Evolutionary conservation across 2,113 vertebrate genomes (phyloP).

Genomic region (Triplophysa rosa): DNA sequence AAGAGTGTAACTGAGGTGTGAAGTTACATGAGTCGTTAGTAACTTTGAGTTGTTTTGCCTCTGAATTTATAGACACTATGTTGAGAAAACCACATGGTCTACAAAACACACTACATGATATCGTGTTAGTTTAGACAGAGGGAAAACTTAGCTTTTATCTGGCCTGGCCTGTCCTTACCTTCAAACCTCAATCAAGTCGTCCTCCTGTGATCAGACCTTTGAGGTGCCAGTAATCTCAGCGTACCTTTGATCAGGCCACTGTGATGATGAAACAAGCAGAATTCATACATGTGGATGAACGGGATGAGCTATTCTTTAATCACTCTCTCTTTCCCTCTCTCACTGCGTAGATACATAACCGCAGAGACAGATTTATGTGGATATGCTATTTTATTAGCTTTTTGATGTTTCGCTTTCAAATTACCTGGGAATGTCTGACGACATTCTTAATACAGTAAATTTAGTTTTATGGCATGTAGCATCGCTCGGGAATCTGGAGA

Average conservation of each 20-base stretch:
- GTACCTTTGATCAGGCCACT: constrained; percentile 13
- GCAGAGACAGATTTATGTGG: constrained; percentile 15
- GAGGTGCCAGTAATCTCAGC: constrained; percentile 3
- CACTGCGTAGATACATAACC: background rate
- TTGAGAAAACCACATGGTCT: background rate
- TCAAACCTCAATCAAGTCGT: constrained; percentile 22
- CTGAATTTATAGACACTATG: too few species aligned
- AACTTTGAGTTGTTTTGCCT: too few species aligned
- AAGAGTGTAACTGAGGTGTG: background rate
- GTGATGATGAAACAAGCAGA: constrained; percentile 26
- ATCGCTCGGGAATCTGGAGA: background rate
- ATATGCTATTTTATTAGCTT: background rate
- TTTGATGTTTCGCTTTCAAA: constrained; percentile 14
- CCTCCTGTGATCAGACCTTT: background rate
- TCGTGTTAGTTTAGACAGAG: constrained; percentile 2
- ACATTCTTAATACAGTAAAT: background rate
- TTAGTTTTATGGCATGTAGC: constrained; percentile 1
- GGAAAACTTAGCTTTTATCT: background rate
- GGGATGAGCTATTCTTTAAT: background rate
- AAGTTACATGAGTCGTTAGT: too few species aligned
- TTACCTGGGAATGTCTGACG: background rate
- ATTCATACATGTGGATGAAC: constrained; percentile 4
- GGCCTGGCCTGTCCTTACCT: background rate
- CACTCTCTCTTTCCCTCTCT: background rate
- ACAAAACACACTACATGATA: background rate